Percentiles rank a stretch among this genome's conserved stretches.
Conservation (phyloP, 2,888 invertebrate species). For the Agonopterix alstromeriana region DNA sequence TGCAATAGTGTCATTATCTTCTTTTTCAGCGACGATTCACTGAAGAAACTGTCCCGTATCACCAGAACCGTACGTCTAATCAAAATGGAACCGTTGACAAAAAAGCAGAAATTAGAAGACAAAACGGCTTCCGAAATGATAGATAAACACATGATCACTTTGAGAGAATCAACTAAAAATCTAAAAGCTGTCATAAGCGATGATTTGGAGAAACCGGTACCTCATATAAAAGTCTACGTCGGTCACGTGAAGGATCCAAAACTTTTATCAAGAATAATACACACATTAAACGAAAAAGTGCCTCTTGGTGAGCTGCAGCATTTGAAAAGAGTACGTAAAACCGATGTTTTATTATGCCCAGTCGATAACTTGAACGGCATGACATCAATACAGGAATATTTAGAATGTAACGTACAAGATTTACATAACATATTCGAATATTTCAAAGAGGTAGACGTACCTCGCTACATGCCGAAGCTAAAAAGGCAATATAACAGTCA, state of each 20-base stretch:
- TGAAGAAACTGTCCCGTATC: too few species aligned
- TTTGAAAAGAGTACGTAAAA: constrained; percentile 83
- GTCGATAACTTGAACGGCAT: constrained; percentile 25
- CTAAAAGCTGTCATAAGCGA: constrained; percentile 73
- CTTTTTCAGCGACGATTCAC: constrained; percentile 45
- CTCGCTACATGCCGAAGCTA: constrained; percentile 78
- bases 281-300: constrained; percentile 72
- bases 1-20: constrained; percentile 54
- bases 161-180: constrained; percentile 33
- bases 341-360: constrained; percentile 75
- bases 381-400: constrained; percentile 48
- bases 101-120: constrained; percentile 27
- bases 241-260: constrained; percentile 78
- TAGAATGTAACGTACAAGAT: constrained; percentile 63
- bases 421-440: constrained; percentile 62
- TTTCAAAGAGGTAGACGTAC: constrained; percentile 75
- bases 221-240: constrained; percentile 75
- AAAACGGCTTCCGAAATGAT: constrained; percentile 16
- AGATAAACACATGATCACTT: constrained; percentile 28
- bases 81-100: constrained; percentile 43
- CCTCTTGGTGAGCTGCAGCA: constrained; percentile 81
- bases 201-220: constrained; percentile 63
- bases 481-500: constrained; percentile 80
- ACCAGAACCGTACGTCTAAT: background rate
- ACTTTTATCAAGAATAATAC: constrained; percentile 79